phyloP scores from a whole-genome alignment of 2,888 invertebrate species.

The Tetramorium bicarinatum region DNA sequence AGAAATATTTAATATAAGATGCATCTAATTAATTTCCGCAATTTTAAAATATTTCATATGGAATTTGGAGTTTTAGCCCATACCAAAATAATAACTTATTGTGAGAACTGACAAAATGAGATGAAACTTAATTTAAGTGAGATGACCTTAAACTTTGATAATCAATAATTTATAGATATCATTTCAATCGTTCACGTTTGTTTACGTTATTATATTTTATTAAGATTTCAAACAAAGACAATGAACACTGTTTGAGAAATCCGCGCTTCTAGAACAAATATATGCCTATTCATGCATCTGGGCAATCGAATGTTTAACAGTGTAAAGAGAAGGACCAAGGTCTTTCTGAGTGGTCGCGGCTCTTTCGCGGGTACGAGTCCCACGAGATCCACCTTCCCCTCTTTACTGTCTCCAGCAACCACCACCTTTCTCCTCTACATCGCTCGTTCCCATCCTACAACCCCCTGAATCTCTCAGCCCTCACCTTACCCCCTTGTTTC shows the following conservation, averaged over 20 bases:
- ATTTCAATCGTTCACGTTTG: not conserved
- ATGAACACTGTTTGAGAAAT: not conserved
- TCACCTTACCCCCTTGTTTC: conserved; percentile 32
- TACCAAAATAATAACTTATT: not conserved
- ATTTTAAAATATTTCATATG: not conserved
- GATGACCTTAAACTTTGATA: not conserved
- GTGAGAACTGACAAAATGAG: not conserved
- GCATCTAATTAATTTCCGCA: not conserved
- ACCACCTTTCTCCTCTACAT: conserved; percentile 18
- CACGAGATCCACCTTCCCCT: conserved; percentile 75
- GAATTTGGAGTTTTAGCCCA: not conserved
- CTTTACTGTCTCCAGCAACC: conserved; percentile 59
- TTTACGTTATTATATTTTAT: not conserved
- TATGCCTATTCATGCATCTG: not conserved
- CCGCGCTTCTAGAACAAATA: not conserved
- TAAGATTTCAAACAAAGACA: not conserved
- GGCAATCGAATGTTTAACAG: conserved; percentile 69
- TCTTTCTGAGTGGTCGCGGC: conserved; percentile 79
- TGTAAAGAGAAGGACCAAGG: conserved; percentile 75
- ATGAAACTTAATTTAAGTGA: not conserved
- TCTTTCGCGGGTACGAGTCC: conserved; percentile 81
- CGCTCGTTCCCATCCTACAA: conserved; percentile 25
- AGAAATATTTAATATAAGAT: not conserved
- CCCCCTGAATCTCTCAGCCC: conserved; percentile 31
- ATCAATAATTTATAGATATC: not conserved